Base-by-base conservation (phyloP, 2,113 vertebrate genomes). In the Sebastes fasciatus region DNA sequence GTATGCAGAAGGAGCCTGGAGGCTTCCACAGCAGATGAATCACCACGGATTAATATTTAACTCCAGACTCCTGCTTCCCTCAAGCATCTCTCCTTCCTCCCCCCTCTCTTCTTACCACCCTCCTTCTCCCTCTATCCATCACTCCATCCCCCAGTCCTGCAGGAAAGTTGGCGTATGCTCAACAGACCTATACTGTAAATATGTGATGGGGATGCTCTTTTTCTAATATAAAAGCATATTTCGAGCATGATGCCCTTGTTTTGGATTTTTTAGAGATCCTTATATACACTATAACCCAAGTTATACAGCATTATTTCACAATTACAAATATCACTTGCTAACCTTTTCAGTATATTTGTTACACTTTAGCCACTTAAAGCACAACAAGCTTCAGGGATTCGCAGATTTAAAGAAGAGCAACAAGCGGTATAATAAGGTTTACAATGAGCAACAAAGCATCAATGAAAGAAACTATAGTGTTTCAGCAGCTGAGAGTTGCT, bases 31-130 rank as follows among this genome's bases (percentile, higher is more conserved):
- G 92, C 92, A 93, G 86, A 95, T 95, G 93, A 95, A 95, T 95
- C 94, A 94, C 93, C 92, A 85, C 88, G 88, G 91, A 95, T 95
- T 95, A 94, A 96, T 95, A 95, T 95, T 95, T 95, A 94, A 95
- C 94, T 95, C 88, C 93, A 92, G 93, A 92, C 90, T 95, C 90
- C 91, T 94, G 91, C 94, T 93, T 63, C 91, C 93, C 91, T 94
- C 88, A 55, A 95, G 94, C 93, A 89, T 91, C 88, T 91, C 83
- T 86, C 88, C 87, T 76, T 51, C 80, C 74, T 72, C 86, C 82
- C 72, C 73, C 73, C 79, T 78, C 83, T 60, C 68, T 78, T 79
- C 74, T 74, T 82, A 73, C 89, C 76, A 54, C 72, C 76, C 62
- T 81, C 86, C 70, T 34, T 34, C 34, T 85, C 86, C 74, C 79